Percentiles rank a stretch among this genome's conserved stretches.
These are phyloP conservation scores for Lamellibrachia luymesi DNA, from an alignment of 1,140 invertebrate genomes.

Conservation along the genomic window DNA sequence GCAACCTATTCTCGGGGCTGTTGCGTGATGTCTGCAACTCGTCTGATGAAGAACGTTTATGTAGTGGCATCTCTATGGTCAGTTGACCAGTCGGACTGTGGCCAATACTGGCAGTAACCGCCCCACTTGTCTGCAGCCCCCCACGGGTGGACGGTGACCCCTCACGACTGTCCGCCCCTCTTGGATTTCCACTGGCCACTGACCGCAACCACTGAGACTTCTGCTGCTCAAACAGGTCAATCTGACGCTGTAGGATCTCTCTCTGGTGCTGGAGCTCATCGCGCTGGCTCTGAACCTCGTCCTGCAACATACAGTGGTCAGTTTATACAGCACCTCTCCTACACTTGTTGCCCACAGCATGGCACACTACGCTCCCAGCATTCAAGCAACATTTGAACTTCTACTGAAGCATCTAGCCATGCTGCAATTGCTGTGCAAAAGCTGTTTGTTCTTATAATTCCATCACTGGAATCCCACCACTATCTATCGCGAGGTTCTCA, in stretches of 20 bases:
- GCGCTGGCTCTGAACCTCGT: constrained; percentile 1
- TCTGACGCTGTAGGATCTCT: constrained; percentile 66
- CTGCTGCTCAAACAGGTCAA: constrained; percentile 28
- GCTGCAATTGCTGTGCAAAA: too few relatives aligned
- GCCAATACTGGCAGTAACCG: background rate
- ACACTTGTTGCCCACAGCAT: too few relatives aligned
- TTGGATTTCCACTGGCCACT: background rate
- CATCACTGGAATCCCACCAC: too few relatives aligned
- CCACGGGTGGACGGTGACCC: constrained; percentile 5
- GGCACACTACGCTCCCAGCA: too few relatives aligned
- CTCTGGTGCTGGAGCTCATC: constrained; percentile 63
- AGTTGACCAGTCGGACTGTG: background rate
- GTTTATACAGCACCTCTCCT: too few relatives aligned
- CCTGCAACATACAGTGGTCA: background rate
- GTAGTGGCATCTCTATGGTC: constrained; percentile 28
- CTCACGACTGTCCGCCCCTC: background rate
- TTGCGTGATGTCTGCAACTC: constrained; percentile 29
- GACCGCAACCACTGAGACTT: constrained; percentile 42
- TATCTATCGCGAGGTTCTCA: too few relatives aligned
- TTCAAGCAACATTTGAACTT: too few relatives aligned
- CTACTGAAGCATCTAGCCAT: too few relatives aligned
- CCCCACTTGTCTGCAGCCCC: background rate
- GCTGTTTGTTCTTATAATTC: too few relatives aligned
- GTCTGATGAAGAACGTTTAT: constrained; percentile 40
- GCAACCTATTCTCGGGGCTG: background rate